Evolutionary conservation across 2,888 invertebrate genomes (phyloP).

Genomic region (Metellina segmentata): DNA sequence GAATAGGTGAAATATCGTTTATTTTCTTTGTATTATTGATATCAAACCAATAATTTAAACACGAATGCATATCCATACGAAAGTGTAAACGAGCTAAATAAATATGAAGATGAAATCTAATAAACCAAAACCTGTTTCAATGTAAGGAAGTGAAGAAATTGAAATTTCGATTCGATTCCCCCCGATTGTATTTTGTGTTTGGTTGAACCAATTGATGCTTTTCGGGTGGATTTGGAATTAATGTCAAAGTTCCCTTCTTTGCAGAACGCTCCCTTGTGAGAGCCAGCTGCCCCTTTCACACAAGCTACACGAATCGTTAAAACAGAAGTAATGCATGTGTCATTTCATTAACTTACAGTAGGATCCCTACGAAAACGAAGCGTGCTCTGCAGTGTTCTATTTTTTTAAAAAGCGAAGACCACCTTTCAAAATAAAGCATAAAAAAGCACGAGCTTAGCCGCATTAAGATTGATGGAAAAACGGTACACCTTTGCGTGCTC

Average conservation of each 20-base stretch:
- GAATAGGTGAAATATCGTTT: too few relatives aligned
- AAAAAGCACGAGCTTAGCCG: constrained; percentile 29
- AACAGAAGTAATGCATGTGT: constrained; percentile 49
- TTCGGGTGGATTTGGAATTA: constrained; percentile 29
- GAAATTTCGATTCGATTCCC: not conserved
- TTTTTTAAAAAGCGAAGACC: constrained; percentile 16
- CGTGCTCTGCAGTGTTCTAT: not conserved
- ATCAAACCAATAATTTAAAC: too few relatives aligned
- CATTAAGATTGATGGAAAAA: constrained; percentile 58
- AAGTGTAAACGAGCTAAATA: too few relatives aligned
- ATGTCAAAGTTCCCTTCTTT: constrained; percentile 37
- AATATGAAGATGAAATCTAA: too few relatives aligned
- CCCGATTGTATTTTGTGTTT: not conserved
- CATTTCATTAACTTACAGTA: constrained; percentile 66
- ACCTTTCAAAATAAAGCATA: constrained; percentile 32
- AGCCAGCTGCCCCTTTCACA: constrained; percentile 45
- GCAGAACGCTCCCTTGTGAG: constrained; percentile 39
- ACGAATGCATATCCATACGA: too few relatives aligned
- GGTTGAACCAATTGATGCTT: constrained; percentile 4
- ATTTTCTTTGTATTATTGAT: too few relatives aligned
- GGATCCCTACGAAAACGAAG: constrained; percentile 41
- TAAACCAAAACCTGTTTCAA: not conserved
- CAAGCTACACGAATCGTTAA: constrained; percentile 27
- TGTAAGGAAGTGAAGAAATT: too few relatives aligned
- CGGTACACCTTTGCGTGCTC: constrained; percentile 34